Evolutionary conservation across 2,888 invertebrate genomes (phyloP).

Genomic region (Lithosia quadra): DNA sequence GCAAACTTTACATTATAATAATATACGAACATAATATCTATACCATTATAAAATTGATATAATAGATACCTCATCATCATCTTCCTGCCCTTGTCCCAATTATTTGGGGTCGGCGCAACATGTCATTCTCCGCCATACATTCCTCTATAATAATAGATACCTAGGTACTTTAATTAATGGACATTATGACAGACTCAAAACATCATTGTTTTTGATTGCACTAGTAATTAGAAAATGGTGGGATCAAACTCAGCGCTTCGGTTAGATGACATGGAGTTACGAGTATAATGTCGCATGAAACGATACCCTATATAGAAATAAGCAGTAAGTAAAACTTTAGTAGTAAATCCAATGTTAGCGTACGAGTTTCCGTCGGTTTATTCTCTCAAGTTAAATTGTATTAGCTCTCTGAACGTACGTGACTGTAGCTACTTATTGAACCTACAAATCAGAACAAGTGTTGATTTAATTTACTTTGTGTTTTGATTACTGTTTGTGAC

Average conservation of each 20-base stretch:
- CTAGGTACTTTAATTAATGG: too few species aligned
- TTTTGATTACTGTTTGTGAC: conserved; percentile 31
- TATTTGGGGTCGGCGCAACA: too few species aligned
- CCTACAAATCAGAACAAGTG: conserved; percentile 43
- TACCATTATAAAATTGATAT: too few species aligned
- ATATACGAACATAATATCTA: too few species aligned
- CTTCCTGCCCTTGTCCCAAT: too few species aligned
- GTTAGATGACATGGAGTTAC: not conserved
- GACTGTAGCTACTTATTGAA: conserved; percentile 49
- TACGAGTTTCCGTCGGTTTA: conserved; percentile 43
- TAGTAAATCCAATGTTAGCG: conserved; percentile 48
- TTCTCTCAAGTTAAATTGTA: conserved; percentile 63
- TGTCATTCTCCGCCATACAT: too few species aligned
- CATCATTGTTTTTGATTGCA: not conserved
- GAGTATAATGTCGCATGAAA: not conserved
- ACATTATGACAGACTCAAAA: too few species aligned
- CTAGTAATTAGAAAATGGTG: not conserved
- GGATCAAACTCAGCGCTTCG: not conserved
- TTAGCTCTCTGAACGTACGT: conserved; percentile 56
- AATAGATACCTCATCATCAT: too few species aligned
- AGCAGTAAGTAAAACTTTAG: conserved; percentile 47
- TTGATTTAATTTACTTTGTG: conserved; percentile 46
- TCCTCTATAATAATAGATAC: too few species aligned
- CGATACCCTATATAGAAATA: conserved; percentile 15
- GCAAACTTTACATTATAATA: too few species aligned